These are phyloP conservation scores for Bombus vancouverensis DNA, from an alignment of 1,140 invertebrate genomes.

Conservation along the genomic window DNA sequence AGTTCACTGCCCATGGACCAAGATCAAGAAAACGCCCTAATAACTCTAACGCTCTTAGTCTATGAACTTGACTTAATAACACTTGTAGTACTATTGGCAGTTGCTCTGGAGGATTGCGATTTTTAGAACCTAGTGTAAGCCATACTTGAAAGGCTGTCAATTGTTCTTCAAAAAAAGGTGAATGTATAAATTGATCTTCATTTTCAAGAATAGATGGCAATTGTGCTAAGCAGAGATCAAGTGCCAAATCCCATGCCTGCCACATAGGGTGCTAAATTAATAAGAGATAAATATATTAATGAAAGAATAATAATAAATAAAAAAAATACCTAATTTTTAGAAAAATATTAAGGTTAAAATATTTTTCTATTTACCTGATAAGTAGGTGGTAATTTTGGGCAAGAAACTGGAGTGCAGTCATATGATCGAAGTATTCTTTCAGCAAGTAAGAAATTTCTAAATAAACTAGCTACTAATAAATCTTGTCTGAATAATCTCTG, in stretches of 20 bases:
- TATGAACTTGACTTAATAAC: slow-evolving; percentile 97
- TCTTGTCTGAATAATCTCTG: slow-evolving; percentile 99
- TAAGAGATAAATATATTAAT: slow-evolving; percentile 30
- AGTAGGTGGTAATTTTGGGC: slow-evolving; percentile 94
- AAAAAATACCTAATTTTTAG: background rate
- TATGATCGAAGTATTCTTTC: slow-evolving; percentile 98
- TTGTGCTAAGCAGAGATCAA: slow-evolving; percentile 96
- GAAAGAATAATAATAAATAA: background rate
- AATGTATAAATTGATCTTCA: slow-evolving; percentile 87
- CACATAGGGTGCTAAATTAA: slow-evolving; percentile 90
- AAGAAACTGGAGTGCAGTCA: slow-evolving; percentile 97
- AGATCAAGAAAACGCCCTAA: slow-evolving; percentile 97
- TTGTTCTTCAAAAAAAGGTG: slow-evolving; percentile 98
- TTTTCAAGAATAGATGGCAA: slow-evolving; percentile 89
- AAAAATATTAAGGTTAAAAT: background rate
- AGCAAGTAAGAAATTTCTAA: slow-evolving; percentile 98
- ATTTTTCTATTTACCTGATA: slow-evolving; percentile 86
- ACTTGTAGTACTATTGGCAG: slow-evolving; percentile 99
- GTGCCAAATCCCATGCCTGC: slow-evolving; percentile 98
- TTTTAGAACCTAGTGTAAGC: slow-evolving; percentile 92
- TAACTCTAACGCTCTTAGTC: slow-evolving; percentile 96
- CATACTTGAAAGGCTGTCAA: slow-evolving; percentile 99
- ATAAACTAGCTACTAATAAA: slow-evolving; percentile 98
- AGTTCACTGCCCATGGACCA: slow-evolving; percentile 98
- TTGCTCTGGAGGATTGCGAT: slow-evolving; percentile 94